A percentile compares a stretch with the other conserved stretches of the same genome.
phyloP scores from a whole-genome alignment of 2,888 invertebrate species.

The Dasysyrphus albostriatus region DNA sequence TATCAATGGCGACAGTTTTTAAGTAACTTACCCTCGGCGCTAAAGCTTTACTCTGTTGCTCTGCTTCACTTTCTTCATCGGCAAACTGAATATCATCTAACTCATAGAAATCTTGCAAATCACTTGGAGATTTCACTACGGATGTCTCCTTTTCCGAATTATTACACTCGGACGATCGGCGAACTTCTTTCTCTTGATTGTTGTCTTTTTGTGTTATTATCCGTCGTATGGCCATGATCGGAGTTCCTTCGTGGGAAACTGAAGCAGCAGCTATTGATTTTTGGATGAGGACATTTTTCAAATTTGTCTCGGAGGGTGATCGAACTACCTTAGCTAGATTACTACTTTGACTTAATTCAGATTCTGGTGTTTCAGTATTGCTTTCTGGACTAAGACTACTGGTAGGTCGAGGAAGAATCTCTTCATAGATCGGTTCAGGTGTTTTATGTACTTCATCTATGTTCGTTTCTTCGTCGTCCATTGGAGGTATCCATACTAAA shows the following conservation, averaged over 20 bases:
- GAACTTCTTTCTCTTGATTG: slow-evolving; percentile 19
- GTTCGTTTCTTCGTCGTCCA: slow-evolving; percentile 90
- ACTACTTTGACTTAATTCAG: slow-evolving; percentile 83
- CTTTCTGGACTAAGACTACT: slow-evolving; percentile 85
- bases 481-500: slow-evolving; percentile 93
- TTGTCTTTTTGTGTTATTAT: not conserved
- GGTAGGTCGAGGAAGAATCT: slow-evolving; percentile 84
- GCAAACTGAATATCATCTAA: slow-evolving; percentile 89
- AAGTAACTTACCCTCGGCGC: slow-evolving; percentile 61
- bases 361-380: slow-evolving; percentile 87
- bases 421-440: slow-evolving; percentile 82
- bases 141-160: slow-evolving; percentile 87
- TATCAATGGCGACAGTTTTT: slow-evolving; percentile 68
- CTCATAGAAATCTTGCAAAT: slow-evolving; percentile 85
- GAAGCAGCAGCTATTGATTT: slow-evolving; percentile 78
- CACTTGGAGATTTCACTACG: slow-evolving; percentile 88
- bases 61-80: slow-evolving; percentile 84
- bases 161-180: slow-evolving; percentile 79
- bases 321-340: slow-evolving; percentile 81
- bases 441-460: slow-evolving; percentile 86
- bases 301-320: slow-evolving; percentile 79
- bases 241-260: slow-evolving; percentile 76
- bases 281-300: slow-evolving; percentile 77
- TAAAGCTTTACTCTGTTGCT: slow-evolving; percentile 57
- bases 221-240: slow-evolving; percentile 37